Conservation (phyloP, 2,888 invertebrate species). For the Balanococcus diminutus region DNA sequence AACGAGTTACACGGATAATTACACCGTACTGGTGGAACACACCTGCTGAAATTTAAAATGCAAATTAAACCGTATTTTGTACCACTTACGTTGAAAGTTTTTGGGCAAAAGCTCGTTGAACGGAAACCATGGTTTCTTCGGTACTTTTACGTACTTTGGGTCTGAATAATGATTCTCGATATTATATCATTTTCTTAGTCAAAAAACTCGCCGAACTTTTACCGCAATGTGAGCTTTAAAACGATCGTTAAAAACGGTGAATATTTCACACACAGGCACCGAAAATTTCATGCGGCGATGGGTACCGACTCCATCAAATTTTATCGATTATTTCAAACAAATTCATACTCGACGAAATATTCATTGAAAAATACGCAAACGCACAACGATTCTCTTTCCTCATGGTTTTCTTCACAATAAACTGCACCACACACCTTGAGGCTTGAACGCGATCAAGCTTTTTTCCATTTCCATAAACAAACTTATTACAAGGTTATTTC, state of each 20-base stretch:
- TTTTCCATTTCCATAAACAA: conserved; percentile 35
- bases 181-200: not conserved
- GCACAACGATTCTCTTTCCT: not conserved
- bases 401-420: conserved; percentile 22
- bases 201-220: not conserved
- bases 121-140: conserved; percentile 50
- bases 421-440: conserved; percentile 9
- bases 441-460: conserved; percentile 6
- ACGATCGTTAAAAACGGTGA: not conserved
- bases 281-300: not conserved
- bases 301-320: conserved; percentile 46
- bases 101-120: conserved; percentile 54
- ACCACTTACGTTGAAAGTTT: conserved; percentile 52
- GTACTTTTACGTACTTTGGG: not conserved
- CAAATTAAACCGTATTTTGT: not conserved
- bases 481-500: conserved; percentile 25
- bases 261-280: not conserved
- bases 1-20: not conserved
- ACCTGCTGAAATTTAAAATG: conserved; percentile 6
- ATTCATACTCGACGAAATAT: not conserved
- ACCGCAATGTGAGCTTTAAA: not conserved
- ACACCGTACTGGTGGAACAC: not conserved
- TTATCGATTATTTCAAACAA: conserved; percentile 40
- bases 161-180: not conserved
- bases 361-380: conserved; percentile 40